These are phyloP conservation scores for Argyresthia goedartella DNA, from an alignment of 2,888 invertebrate species.

Conservation along the genomic window DNA sequence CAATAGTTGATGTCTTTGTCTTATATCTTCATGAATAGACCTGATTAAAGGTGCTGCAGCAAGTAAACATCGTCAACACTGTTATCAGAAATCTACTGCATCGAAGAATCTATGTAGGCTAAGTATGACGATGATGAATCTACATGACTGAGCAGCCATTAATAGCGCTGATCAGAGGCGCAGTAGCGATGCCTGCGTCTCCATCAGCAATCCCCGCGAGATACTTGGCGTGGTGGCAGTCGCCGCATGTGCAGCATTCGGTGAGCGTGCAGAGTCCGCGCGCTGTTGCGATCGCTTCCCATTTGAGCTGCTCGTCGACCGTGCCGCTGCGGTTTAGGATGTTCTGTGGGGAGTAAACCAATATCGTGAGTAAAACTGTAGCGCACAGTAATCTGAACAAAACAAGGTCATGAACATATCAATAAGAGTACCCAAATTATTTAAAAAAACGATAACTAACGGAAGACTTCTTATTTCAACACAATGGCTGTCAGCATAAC, in stretches of 20 bases:
- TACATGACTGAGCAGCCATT: constrained; percentile 48
- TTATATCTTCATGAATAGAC: too few species aligned
- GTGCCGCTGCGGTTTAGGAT: constrained; percentile 44
- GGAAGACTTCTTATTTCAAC: too few species aligned
- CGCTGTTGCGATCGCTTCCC: constrained; percentile 59
- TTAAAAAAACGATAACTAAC: neutral
- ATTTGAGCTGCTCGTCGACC: constrained; percentile 52
- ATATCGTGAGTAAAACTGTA: too few species aligned
- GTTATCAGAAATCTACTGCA: too few species aligned
- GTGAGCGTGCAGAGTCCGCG: constrained; percentile 54
- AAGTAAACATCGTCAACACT: too few species aligned
- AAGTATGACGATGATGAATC: constrained; percentile 5
- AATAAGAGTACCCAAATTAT: too few species aligned
- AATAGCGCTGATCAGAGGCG: constrained; percentile 44
- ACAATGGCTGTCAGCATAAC: too few species aligned
- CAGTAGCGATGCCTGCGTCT: constrained; percentile 48
- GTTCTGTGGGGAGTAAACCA: constrained; percentile 32
- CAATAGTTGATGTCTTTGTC: too few species aligned
- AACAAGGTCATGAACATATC: too few species aligned
- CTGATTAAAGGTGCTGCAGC: too few species aligned
- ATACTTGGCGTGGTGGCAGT: constrained; percentile 40
- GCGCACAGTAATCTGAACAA: too few species aligned
- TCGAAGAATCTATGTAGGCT: too few species aligned
- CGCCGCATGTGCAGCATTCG: constrained; percentile 45
- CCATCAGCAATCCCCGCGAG: constrained; percentile 42